phyloP scores from a whole-genome alignment of 2,797 vertebrate species.

The Todus mexicanus region DNA sequence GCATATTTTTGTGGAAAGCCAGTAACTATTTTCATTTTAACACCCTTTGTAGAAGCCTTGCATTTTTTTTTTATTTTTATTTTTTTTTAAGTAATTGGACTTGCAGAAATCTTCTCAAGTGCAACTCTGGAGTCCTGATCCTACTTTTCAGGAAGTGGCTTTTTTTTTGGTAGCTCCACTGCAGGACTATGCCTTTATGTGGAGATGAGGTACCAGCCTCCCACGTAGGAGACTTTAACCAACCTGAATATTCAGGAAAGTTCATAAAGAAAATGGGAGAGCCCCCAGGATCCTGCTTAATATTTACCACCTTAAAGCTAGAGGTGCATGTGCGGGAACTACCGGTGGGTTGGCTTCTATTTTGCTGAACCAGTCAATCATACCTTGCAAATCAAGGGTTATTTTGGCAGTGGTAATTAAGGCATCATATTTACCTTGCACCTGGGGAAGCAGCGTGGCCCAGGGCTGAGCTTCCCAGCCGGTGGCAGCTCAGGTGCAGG shows the following conservation, averaged over 20 bases:
- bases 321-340: not conserved
- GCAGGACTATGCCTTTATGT: fast-evolving
- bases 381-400: not conserved
- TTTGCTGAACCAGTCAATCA: not conserved
- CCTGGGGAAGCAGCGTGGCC: not conserved
- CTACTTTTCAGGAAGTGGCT: not conserved
- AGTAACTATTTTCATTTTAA: not conserved
- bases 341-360: not conserved
- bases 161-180: not conserved
- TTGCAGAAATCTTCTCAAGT: not conserved
- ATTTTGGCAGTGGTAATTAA: not conserved
- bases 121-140: too few species aligned
- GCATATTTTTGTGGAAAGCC: constrained; percentile 15
- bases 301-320: not conserved
- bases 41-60: not conserved
- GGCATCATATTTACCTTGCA: not conserved
- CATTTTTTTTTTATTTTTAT: not conserved
- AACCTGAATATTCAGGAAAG: not conserved
- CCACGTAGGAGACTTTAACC: not conserved
- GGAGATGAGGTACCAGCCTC: not conserved
- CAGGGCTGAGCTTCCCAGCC: not conserved
- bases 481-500: not conserved
- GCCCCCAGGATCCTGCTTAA: not conserved
- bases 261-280: not conserved
- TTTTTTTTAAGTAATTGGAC: not conserved